These are phyloP conservation scores for Xiphorhynchus erythropygius DNA, from an alignment of 2,797 vertebrate genomes.

Conservation along the genomic window DNA sequence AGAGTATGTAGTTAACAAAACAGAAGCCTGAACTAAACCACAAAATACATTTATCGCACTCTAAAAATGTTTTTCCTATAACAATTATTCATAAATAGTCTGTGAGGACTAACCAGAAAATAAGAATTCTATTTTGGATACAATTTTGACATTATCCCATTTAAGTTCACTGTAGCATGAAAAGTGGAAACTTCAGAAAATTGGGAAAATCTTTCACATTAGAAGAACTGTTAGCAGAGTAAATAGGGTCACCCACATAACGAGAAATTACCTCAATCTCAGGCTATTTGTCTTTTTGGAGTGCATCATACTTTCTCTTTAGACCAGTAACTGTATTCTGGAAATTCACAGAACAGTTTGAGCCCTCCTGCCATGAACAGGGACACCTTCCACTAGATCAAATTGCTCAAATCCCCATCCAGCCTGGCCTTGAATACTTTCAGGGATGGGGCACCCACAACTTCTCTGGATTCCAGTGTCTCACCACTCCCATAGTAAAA, in stretches of 20 bases:
- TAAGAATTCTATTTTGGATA: background rate
- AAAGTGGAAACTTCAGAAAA: background rate
- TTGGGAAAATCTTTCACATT: background rate
- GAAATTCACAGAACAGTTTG: background rate
- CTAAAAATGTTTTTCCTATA: background rate
- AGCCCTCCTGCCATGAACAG: background rate
- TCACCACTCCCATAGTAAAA: too few relatives aligned
- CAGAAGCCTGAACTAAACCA: background rate
- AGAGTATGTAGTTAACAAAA: background rate
- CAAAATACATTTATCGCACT: background rate
- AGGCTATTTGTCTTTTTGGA: background rate
- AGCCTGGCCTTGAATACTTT: background rate
- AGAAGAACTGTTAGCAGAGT: background rate
- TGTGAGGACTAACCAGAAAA: background rate
- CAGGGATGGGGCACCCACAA: background rate
- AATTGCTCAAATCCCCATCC: background rate
- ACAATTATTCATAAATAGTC: background rate
- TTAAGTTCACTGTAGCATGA: background rate
- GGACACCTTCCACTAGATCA: background rate
- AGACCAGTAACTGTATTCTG: background rate
- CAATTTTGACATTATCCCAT: background rate
- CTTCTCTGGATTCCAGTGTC: background rate
- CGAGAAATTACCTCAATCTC: background rate
- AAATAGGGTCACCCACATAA: background rate
- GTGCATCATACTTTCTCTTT: background rate